phyloP scores from a whole-genome alignment of 2,113 vertebrate genomes.

The Phyllopteryx taeniolatus region DNA sequence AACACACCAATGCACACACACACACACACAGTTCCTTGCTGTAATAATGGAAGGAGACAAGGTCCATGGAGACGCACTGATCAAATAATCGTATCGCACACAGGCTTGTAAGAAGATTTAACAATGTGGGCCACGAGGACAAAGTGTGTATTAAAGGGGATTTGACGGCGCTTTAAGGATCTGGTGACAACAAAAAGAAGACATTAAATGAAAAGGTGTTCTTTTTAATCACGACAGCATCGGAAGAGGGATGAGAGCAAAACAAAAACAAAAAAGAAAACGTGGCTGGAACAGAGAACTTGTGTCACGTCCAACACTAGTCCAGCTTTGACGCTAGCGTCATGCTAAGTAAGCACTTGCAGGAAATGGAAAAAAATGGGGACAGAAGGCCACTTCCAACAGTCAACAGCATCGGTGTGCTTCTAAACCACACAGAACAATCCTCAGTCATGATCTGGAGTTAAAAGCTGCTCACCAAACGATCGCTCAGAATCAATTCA shows the following conservation, averaged over 20 bases:
- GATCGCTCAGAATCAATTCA: no score
- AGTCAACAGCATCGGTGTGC: neutral
- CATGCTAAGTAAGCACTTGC: neutral
- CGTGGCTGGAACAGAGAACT: neutral
- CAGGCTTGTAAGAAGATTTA: conserved; percentile 18
- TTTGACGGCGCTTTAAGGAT: conserved; percentile 64
- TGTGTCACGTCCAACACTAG: neutral
- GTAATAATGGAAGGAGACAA: conserved; percentile 25
- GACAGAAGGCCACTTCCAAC: neutral
- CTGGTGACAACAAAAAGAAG: conserved; percentile 51
- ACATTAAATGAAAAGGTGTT: neutral
- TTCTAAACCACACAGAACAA: neutral
- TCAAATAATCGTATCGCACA: conserved; percentile 35
- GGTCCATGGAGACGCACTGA: conserved; percentile 37
- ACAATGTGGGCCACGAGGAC: conserved; percentile 34
- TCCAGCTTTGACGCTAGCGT: neutral
- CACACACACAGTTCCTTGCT: conserved; percentile 11
- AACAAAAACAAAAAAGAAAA: neutral
- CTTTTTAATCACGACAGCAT: neutral
- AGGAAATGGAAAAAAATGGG: no score
- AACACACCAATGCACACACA: conserved; percentile 33
- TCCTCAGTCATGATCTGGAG: no score
- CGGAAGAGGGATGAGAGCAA: no score
- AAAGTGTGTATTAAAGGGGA: conserved; percentile 64
- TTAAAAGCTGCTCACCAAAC: no score